Evolutionary conservation across 2,113 vertebrate species (phyloP), one percentile per base, ranked within the genome.

Genomic region (Oenanthe melanoleuca): DNA sequence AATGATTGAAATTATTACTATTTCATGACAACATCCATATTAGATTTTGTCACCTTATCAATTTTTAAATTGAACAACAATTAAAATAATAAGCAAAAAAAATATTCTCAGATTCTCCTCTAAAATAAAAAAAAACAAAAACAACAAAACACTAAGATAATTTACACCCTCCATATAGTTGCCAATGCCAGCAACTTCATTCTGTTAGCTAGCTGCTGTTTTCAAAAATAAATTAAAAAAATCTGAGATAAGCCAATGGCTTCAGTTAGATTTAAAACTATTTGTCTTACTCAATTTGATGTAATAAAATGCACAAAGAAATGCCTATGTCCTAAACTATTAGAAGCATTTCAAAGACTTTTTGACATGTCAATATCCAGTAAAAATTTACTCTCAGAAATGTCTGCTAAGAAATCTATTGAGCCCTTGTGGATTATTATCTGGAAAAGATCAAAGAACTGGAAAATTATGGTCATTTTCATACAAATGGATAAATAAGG

Each of bases 41-140:
- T 72, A 31, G 45, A 67, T 86, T 97, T 90, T 95, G 53, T 69
- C 69, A 86, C 50, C 19, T 89, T 83, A 89, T 34, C 47, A 93
- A 92, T 80, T 15, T 80, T 60, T 72, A 83, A 92, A 81, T 28
- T 28, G 47, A 93, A 92, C 84, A 94, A 78, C 34, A 79, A 87
- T 81, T 83, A 84, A 96, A 97, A 94, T 59, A 86, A 80, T 73
- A 92, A 77, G 64, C 37, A 95, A 92, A 92, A 42, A 2, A 23
- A 37, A 37, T 37, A 37, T 9, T 38, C 9, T 56, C 52, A 67
- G 12, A 29, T 75, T 64, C 5, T 67, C 17, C 34, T 67, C 33
- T 47, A 57, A 93, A 87, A 73, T n/a, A 9, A 13, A 13, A 26
- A 33, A 55, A 73, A 60, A 16, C 33, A 14, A 63, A 24, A 37